Conservation (phyloP, 92 coral and sea anemone species). For the Plumapathes pennacea region DNA sequence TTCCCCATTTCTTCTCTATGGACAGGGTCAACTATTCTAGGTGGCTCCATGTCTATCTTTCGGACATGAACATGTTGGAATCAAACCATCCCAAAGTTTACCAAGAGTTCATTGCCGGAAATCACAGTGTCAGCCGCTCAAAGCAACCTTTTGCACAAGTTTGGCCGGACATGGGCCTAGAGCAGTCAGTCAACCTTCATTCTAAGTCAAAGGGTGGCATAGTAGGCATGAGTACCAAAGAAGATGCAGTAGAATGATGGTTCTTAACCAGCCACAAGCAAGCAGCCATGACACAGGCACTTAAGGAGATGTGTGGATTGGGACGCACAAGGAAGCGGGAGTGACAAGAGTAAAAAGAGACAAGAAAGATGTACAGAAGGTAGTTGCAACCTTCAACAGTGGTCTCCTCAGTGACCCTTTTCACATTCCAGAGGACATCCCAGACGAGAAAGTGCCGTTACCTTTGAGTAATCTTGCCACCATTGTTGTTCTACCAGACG, state of each 20-base stretch:
- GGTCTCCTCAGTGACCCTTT: conserved; percentile 45
- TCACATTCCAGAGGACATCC: conserved; percentile 42
- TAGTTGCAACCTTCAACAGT: conserved; percentile 24
- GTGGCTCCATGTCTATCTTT: conserved; percentile 47
- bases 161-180: neutral
- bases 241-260: conserved; percentile 34
- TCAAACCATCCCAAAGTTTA: conserved; percentile 24
- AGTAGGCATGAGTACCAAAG: conserved; percentile 26
- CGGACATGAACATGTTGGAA: conserved; percentile 40
- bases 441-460: conserved; percentile 13
- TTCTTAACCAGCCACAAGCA: conserved; percentile 30
- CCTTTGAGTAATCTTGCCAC: conserved; percentile 45
- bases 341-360: conserved; percentile 32
- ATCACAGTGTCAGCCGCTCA: conserved; percentile 37
- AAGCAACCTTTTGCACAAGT: conserved; percentile 52
- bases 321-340: conserved; percentile 19
- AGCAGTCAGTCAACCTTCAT: neutral
- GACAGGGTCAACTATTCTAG: conserved; percentile 32
- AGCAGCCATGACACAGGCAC: conserved; percentile 57
- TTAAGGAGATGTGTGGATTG: conserved; percentile 57
- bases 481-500: conserved; percentile 47
- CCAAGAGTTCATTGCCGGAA: conserved; percentile 25
- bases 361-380: conserved; percentile 53
- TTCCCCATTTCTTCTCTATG: conserved; percentile 58
- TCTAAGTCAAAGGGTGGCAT: conserved; percentile 12